Base-by-base conservation (phyloP, 1,140 invertebrate species). In the Lepidurus packardi region DNA sequence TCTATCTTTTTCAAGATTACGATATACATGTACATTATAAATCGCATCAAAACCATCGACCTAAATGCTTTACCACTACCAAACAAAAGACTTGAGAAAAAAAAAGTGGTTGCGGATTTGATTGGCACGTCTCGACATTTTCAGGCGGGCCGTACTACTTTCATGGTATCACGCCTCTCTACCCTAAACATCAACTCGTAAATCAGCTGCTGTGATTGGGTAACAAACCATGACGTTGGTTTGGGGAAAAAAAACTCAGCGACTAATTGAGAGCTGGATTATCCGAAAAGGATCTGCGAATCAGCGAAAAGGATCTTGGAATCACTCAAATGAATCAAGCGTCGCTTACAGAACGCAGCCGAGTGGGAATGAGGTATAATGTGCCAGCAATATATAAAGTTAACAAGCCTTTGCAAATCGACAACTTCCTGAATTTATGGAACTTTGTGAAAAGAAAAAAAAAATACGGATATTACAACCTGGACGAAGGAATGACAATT, bases 161-260 rank as follows among this genome's bases (percentile, higher is more conserved):
- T 78, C 43, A 78, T 78, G n/a, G 78, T 78, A 45, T 74, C 78
- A 47, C 78, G 78, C 13, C 78, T 78, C 42, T 78, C 78, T 74
- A 78, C 74, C 73, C 75, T 78, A 41, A 78, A 78, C 43, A 75
- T 78, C 73, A 78, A 78, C 43, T 78, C 73, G 53, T 42, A 21
- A 43, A 74, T 78, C 25, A 43, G 43, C 11, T 53, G 76, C 45
- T 77, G 43, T 43, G 24, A 76, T 43, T 25, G 43, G 41, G 21
- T 21, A 47, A 25, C 6, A 47, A 24, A 21, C 24, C 24, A 16
- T 16, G 6, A 13, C 0, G 25, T 43, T 42, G 43, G 24, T 6
- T 25, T 21, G 4, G 1, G 16, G 41, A 73, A 6, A 13, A 73
- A 21, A 16, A 9, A 1, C 1, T 73, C 0, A 73, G 16, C 1